Base-by-base conservation (phyloP, 2,113 vertebrate species). In the Tinamus guttatus region DNA sequence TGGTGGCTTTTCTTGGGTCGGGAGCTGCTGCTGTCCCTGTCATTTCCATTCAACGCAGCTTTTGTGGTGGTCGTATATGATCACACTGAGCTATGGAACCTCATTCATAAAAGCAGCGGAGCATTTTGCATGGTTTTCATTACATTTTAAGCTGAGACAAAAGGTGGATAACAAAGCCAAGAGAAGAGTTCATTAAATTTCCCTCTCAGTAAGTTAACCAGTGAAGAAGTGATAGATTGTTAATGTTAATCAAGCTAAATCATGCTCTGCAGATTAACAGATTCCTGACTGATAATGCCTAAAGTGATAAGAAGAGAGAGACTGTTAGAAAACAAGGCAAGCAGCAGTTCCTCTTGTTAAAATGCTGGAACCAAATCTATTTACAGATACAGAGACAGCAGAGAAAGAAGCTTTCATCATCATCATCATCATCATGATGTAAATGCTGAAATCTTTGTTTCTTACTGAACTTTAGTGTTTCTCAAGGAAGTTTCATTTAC, bases 231-330 rank as follows among this genome's bases (percentile, higher is more conserved):
- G 58, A 70, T 84, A 47, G 5, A 22, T 38, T 83, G 75, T 81
- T 98, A 93, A 83, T 65, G 82, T 87, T 95, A 92, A 94, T 91
- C 38, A 82, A 88, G 38, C 24, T 88, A 94, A 90, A 58, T 89
- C 60, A 34, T 34, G n/a, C n/a, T 94, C 47, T 38, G 30, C 25
- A 92, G 81, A 87, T 93, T 65, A 89, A 89, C 27, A 70, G 69
- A 86, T 81, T 92, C 54, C 32, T 71, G 75, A 38, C 60, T 38
- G 75, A 11, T 76, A 80, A 43, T 38, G 30, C 52, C 21, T 80
- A 40, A 73, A 83, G 16, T 8, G 9, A 18, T 74, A 73, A 83
- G 18, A 70, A 90, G 85, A 93, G 51, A 47, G 30, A 71, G 5
- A 17, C 27, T 85, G 21, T 73, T 86, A 65, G 76, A 60, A 82